Evolutionary conservation across 2,113 vertebrate genomes (phyloP).

Genomic region (Rissa tridactyla): DNA sequence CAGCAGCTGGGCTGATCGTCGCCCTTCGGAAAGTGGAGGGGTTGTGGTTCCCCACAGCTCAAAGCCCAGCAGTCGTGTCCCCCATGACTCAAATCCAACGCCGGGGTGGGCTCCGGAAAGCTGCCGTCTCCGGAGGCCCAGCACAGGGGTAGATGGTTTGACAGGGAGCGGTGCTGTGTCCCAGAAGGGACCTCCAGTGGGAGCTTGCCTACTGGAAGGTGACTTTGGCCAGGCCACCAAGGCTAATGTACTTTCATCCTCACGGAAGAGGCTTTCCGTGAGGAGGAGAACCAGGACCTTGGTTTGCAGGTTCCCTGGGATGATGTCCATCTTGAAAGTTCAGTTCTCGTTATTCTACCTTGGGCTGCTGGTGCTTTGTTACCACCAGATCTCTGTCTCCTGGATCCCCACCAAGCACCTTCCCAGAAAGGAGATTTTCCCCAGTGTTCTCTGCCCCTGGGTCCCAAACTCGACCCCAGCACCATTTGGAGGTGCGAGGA

Average conservation of each 20-base stretch:
- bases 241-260: neutral
- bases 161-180: neutral
- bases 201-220: neutral
- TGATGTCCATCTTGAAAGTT: neutral
- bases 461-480: neutral
- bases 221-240: neutral
- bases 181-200: fast-evolving
- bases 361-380: neutral
- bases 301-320: neutral
- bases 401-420: neutral
- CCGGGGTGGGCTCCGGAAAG: fast-evolving
- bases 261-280: neutral
- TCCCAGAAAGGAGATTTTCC: neutral
- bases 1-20: neutral
- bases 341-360: neutral
- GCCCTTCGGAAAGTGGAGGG: neutral
- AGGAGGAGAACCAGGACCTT: neutral
- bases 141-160: neutral
- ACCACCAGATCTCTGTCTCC: neutral
- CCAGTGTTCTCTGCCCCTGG: neutral
- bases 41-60: neutral
- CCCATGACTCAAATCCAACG: neutral
- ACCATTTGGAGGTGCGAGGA: neutral
- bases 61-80: fast-evolving
- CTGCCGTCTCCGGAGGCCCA: neutral